Conservation (phyloP, 2,113 vertebrate genomes). For the Tupaia tana region DNA sequence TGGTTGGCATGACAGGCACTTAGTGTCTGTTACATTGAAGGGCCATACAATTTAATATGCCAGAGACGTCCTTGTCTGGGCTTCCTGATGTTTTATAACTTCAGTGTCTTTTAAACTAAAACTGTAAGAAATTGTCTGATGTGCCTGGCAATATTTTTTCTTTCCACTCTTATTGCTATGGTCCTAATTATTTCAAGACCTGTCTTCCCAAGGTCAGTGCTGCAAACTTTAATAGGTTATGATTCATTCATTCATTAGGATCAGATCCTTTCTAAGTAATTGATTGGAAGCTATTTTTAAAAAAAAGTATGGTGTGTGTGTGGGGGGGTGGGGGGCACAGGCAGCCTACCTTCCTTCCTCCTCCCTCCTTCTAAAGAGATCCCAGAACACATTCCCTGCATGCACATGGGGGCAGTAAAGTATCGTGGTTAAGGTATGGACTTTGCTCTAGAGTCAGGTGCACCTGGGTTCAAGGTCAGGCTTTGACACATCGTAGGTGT, state of each 20-base stretch:
- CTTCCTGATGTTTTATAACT: slow-evolving; percentile 22
- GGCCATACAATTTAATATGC: not conserved
- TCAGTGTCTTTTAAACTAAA: slow-evolving; percentile 39
- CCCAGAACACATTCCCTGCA: not conserved
- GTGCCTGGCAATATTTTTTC: not conserved
- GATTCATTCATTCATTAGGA: slow-evolving; percentile 22
- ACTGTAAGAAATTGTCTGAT: not conserved
- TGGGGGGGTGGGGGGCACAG: not conserved
- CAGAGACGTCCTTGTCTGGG: slow-evolving; percentile 23
- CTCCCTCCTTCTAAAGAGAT: not conserved
- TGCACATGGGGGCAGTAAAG: not conserved
- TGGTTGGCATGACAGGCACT: not conserved
- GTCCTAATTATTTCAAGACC: slow-evolving; percentile 15
- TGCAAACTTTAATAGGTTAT: not conserved
- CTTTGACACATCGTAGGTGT: not conserved
- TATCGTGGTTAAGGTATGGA: not conserved
- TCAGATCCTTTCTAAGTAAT: slow-evolving; percentile 26
- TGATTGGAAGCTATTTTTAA: slow-evolving; percentile 16
- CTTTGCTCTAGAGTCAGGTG: slow-evolving; percentile 28
- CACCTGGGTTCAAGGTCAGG: not conserved
- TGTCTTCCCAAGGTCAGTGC: slow-evolving; percentile 26
- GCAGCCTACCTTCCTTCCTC: too few relatives aligned
- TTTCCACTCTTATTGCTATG: not conserved
- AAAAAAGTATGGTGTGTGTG: not conserved
- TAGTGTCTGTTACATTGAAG: not conserved